Conservation (phyloP, 2,888 invertebrate genomes). For the Torymus tubicola region DNA sequence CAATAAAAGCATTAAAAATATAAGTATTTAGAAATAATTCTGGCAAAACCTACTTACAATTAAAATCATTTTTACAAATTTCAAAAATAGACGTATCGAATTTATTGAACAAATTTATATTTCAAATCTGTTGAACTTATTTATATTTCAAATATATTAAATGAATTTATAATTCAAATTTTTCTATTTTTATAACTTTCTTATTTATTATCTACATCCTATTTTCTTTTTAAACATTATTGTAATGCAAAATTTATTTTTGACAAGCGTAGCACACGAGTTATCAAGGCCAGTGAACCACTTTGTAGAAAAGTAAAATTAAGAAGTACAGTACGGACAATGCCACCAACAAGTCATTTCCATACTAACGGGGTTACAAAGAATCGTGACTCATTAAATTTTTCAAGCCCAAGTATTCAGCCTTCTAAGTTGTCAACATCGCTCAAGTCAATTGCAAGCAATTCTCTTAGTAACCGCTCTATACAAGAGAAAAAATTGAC, state of each 20-base stretch:
- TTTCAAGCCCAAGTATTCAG: conserved; percentile 66
- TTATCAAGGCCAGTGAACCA: conserved; percentile 93
- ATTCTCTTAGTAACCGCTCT: conserved; percentile 67
- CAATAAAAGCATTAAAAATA: too few relatives aligned
- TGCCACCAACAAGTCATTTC: conserved; percentile 70
- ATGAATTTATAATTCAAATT: too few relatives aligned
- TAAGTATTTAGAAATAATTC: too few relatives aligned
- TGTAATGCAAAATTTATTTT: not conserved
- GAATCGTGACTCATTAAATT: conserved; percentile 63
- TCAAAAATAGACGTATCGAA: too few relatives aligned
- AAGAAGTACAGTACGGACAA: conserved; percentile 76
- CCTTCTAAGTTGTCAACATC: conserved; percentile 76
- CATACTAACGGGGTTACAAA: conserved; percentile 45
- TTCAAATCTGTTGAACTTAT: too few relatives aligned
- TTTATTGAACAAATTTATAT: too few relatives aligned
- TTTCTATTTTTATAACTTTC: not conserved
- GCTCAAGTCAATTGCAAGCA: conserved; percentile 77
- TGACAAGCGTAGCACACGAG: conserved; percentile 81
- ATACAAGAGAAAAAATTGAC: conserved; percentile 70
- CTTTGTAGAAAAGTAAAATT: conserved; percentile 92
- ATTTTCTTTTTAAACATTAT: not conserved
- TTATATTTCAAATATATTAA: too few relatives aligned
- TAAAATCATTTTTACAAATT: too few relatives aligned
- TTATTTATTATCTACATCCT: not conserved
- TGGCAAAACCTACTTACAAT: too few relatives aligned